Evolutionary conservation across 2,888 invertebrate genomes (phyloP).

Genomic region (Mythimna impura): DNA sequence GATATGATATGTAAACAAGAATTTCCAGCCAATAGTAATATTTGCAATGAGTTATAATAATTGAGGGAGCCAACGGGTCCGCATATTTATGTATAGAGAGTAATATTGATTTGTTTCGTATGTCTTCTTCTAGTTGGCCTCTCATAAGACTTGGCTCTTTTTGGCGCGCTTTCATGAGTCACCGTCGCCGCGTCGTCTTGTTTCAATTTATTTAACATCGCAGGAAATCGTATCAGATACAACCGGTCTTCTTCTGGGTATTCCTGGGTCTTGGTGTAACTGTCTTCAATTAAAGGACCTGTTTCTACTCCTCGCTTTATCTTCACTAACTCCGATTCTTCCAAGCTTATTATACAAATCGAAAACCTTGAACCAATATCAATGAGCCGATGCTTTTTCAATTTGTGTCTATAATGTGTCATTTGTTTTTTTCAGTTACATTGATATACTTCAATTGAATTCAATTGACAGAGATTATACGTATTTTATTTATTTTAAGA

Average conservation of each 20-base stretch:
- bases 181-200: not conserved
- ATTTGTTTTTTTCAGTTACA: not conserved
- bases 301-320: not conserved
- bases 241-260: not conserved
- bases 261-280: not conserved
- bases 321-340: not conserved
- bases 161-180: not conserved
- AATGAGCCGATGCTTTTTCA: not conserved
- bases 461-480: not conserved
- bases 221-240: not conserved
- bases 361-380: not conserved
- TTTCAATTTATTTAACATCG: not conserved
- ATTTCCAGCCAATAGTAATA: slow-evolving; percentile 47
- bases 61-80: slow-evolving; percentile 23
- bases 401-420: not conserved
- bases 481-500: too few relatives aligned
- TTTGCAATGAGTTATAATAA: slow-evolving; percentile 45
- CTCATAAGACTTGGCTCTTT: not conserved
- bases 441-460: not conserved
- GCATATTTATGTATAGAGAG: slow-evolving; percentile 13
- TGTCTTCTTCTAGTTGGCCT: not conserved
- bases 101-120: slow-evolving; percentile 8
- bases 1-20: slow-evolving; percentile 21
- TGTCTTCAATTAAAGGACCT: not conserved
- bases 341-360: not conserved